These are phyloP conservation scores for Ophion costatus DNA, from an alignment of 2,888 invertebrate species.

Conservation along the genomic window DNA sequence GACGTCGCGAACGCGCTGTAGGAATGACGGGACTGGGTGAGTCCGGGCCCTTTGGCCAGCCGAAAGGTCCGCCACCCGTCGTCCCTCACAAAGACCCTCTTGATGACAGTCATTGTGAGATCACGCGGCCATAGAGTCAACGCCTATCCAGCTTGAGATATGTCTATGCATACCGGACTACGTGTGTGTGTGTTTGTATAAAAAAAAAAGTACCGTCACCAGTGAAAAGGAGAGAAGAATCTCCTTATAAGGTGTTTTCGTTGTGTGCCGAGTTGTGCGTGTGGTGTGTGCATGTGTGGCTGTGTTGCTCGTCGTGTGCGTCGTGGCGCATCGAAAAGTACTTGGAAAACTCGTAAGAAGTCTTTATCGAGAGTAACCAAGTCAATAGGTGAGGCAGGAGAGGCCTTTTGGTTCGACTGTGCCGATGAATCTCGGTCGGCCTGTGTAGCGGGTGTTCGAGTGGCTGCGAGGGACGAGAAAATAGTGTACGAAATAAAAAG, in stretches of 20 bases:
- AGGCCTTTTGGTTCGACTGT: slow-evolving; percentile 28
- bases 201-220: slow-evolving; percentile 6
- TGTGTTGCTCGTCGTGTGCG: slow-evolving; percentile 8
- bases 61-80: slow-evolving; percentile 79
- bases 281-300: slow-evolving; percentile 27
- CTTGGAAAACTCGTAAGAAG: slow-evolving; percentile 67
- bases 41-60: slow-evolving; percentile 74
- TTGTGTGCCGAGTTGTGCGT: slow-evolving; percentile 21
- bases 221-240: slow-evolving; percentile 27
- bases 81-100: slow-evolving; percentile 78
- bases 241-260: slow-evolving; percentile 19
- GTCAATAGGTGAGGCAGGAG: slow-evolving; percentile 70
- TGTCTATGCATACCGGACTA: slow-evolving; percentile 11
- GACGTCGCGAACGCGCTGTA: slow-evolving; percentile 39
- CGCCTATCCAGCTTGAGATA: slow-evolving; percentile 52
- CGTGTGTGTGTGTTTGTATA: neutral
- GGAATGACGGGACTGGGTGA: slow-evolving; percentile 73
- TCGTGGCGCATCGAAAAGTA: slow-evolving; percentile 56
- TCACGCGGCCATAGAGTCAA: slow-evolving; percentile 71
- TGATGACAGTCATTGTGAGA: slow-evolving; percentile 79
- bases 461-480: slow-evolving; percentile 35
- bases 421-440: slow-evolving; percentile 12
- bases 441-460: slow-evolving; percentile 28
- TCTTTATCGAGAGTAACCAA: slow-evolving; percentile 70
- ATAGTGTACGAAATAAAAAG: slow-evolving; percentile 19